These are phyloP conservation scores for Neostethus bicornis DNA, from an alignment of 2,797 vertebrate genomes.

Conservation along the genomic window DNA sequence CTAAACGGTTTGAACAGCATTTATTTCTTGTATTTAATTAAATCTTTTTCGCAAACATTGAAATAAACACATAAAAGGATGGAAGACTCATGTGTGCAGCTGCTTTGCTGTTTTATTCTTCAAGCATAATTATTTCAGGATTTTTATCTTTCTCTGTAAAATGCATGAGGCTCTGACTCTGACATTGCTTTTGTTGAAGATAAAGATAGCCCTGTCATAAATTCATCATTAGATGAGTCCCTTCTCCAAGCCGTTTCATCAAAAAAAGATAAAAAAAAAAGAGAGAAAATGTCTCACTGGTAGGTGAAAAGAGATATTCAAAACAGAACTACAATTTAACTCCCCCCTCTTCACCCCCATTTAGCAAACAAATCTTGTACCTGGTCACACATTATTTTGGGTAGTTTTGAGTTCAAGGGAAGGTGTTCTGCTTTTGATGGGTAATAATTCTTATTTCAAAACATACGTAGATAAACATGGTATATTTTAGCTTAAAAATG, in stretches of 20 bases:
- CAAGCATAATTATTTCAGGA: not conserved
- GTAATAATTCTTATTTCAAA: no score
- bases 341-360: no score
- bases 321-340: no score
- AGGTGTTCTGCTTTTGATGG: no score
- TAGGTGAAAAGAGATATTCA: no score
- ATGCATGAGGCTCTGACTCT: slow-evolving; percentile 22
- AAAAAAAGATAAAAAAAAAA: slow-evolving; percentile 4
- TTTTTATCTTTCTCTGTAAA: slow-evolving; percentile 29
- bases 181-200: slow-evolving; percentile 22
- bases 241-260: slow-evolving; percentile 27
- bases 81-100: not conserved
- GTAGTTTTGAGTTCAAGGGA: no score
- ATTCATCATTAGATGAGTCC: slow-evolving; percentile 40
- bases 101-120: slow-evolving; percentile 9
- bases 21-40: not conserved
- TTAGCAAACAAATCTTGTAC: no score
- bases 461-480: no score
- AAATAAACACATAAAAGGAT: not conserved
- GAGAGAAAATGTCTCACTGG: no score
- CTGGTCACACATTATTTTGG: no score
- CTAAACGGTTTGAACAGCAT: not conserved
- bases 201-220: slow-evolving; percentile 41
- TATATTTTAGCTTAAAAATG: no score
- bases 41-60: not conserved